Conservation (phyloP, 2,888 invertebrate genomes). For the Stenolophus ochropezus region DNA sequence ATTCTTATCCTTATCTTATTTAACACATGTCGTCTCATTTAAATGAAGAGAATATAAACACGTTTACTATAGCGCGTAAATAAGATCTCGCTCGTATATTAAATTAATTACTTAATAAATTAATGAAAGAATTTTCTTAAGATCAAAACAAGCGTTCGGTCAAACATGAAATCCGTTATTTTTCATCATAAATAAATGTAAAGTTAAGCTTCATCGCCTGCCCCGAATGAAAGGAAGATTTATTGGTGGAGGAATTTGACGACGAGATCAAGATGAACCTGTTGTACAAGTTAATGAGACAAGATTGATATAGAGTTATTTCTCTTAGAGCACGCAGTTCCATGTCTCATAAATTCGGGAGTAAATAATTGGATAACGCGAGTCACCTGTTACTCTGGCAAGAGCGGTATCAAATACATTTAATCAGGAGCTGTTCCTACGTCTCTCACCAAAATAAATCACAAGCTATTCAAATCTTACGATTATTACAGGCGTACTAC, state of each 20-base stretch:
- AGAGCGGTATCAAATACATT: background rate
- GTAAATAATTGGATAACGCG: constrained; percentile 31
- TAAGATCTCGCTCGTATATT: background rate
- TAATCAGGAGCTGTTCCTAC: constrained; percentile 3
- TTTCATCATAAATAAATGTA: background rate
- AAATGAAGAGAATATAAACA: background rate
- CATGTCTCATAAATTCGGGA: constrained; percentile 19
- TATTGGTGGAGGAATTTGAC: constrained; percentile 11
- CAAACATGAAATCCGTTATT: background rate
- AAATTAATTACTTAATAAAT: background rate
- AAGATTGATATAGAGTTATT: constrained; percentile 33
- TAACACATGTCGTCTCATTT: background rate
- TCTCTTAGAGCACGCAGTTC: constrained; percentile 11
- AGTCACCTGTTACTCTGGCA: constrained; percentile 26
- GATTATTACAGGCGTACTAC: background rate
- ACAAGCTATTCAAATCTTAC: background rate
- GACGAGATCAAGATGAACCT: constrained; percentile 26
- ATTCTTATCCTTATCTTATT: background rate
- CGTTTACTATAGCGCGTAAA: background rate
- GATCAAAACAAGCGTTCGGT: background rate
- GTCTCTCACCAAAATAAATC: background rate
- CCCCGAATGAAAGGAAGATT: constrained; percentile 18
- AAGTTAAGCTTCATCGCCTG: background rate
- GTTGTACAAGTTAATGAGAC: constrained; percentile 26
- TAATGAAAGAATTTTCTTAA: background rate